Evolutionary conservation across 2,113 vertebrate genomes (phyloP).

Genomic region (Nothoprocta pentlandii): DNA sequence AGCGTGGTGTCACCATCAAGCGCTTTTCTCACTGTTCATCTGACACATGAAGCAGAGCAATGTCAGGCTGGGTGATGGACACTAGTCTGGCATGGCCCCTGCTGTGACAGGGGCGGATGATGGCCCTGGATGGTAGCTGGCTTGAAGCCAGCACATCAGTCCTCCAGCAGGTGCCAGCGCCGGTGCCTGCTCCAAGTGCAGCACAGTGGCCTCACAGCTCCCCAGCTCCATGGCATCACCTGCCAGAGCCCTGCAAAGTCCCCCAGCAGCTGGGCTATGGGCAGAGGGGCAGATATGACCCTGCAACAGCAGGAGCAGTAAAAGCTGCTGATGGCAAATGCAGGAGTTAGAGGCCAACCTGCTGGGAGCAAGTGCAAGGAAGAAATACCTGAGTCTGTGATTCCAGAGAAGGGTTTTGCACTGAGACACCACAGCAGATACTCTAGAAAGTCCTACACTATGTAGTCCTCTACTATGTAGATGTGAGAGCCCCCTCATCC

Average conservation of each 20-base stretch:
- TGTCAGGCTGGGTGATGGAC: neutral
- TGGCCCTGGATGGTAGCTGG: too few species aligned
- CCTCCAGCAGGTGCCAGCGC: neutral
- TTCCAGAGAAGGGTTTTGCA: too few species aligned
- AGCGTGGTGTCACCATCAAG: neutral
- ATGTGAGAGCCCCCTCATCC: too few species aligned
- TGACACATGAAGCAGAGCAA: neutral
- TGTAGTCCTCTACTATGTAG: too few species aligned
- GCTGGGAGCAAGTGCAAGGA: neutral
- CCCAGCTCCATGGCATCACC: neutral
- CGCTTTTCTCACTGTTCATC: neutral
- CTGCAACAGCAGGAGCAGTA: neutral
- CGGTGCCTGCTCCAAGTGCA: neutral
- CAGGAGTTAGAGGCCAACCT: neutral
- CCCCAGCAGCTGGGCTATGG: neutral
- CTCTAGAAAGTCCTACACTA: too few species aligned
- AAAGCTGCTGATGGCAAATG: neutral
- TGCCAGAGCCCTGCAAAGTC: neutral
- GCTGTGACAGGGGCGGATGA: neutral
- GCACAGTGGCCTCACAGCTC: fast-evolving
- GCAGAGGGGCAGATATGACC: neutral
- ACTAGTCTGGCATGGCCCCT: neutral
- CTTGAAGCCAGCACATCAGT: neutral
- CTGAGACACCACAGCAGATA: too few species aligned
- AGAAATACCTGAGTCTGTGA: neutral